Evolutionary conservation across 35 echinoderm and acorn worm genomes (phyloP), one percentile per base, ranked within the genome.

Genomic region (Acanthaster planci): DNA sequence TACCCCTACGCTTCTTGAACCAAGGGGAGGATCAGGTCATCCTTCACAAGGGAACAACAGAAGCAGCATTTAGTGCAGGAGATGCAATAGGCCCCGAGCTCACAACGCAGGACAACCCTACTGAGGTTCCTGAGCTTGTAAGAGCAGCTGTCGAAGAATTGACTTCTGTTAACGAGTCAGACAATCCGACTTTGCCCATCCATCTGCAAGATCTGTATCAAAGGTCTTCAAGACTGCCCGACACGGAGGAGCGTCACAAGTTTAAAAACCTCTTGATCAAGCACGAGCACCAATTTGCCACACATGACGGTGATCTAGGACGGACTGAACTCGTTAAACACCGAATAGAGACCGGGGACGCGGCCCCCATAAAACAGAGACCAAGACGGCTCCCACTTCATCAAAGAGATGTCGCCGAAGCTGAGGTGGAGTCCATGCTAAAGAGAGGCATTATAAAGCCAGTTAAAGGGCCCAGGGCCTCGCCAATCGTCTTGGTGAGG

Each of bases 321-420:
- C 16, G 86, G 27, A 88, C 77, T 39, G 86, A 76, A 51, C 29
- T 88, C 22, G 50, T 78, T 14, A 85, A 90, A 38, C 82, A 90
- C 53, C 58, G 27, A 29, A 90, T 90, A 76, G 72, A 90, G 21
- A 86, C 82, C 2, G 75, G 82, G 1, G 39, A 79, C 85, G 81
- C 42, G n/a, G 19, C 64, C 18, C 88, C 88, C 30, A 78, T 90
- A 50, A 51, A 75, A 79, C 88, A 86, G 56, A 12, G 38, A 26
- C 42, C 82, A 85, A 37, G 82, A 35, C 54, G 68, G 32, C 22
- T 72, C 19, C 88, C 82, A 29, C 40, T 85, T 78, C 52, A 82
- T 35, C 35, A 52, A 21, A 75, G 40, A 34, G 39, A 60, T 19
- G 55, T 67, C 18, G 87, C 53, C 9, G 51, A 89, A 42, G 23